phyloP scores from a whole-genome alignment of 1,140 invertebrate genomes.

The Calephelis virginiensis region DNA sequence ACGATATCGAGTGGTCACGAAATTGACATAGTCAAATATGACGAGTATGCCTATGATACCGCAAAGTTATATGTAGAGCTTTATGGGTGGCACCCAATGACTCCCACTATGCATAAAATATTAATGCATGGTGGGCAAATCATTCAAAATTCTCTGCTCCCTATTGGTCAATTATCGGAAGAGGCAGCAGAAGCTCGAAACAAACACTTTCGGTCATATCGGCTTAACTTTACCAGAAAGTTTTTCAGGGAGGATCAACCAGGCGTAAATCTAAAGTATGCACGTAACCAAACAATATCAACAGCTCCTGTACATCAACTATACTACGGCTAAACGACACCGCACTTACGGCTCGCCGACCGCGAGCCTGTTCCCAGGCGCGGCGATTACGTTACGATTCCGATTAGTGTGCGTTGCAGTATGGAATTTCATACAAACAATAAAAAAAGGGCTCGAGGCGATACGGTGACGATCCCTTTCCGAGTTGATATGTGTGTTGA shows the following conservation, averaged over 20 bases:
- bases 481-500: too few relatives aligned
- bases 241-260: background rate
- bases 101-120: constrained; percentile 57
- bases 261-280: too few relatives aligned
- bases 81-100: constrained; percentile 40
- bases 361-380: too few relatives aligned
- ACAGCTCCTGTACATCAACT: too few relatives aligned
- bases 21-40: constrained; percentile 34
- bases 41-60: constrained; percentile 32
- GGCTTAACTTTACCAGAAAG: constrained; percentile 7
- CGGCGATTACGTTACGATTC: too few relatives aligned
- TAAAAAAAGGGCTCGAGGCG: too few relatives aligned
- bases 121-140: constrained; percentile 26
- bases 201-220: constrained; percentile 27
- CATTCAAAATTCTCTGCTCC: constrained; percentile 26
- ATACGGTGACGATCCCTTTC: too few relatives aligned
- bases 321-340: too few relatives aligned
- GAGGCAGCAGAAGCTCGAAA: constrained; percentile 34
- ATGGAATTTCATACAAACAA: too few relatives aligned
- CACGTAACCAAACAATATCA: too few relatives aligned
- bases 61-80: constrained; percentile 22
- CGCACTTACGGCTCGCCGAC: too few relatives aligned
- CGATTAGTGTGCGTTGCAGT: too few relatives aligned
- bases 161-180: constrained; percentile 27
- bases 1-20: constrained; percentile 11